A percentile compares a stretch with the other conserved stretches of the same genome.
Evolutionary conservation across 2,888 invertebrate species (phyloP).

Genomic region (Taphrorychus bicolor): DNA sequence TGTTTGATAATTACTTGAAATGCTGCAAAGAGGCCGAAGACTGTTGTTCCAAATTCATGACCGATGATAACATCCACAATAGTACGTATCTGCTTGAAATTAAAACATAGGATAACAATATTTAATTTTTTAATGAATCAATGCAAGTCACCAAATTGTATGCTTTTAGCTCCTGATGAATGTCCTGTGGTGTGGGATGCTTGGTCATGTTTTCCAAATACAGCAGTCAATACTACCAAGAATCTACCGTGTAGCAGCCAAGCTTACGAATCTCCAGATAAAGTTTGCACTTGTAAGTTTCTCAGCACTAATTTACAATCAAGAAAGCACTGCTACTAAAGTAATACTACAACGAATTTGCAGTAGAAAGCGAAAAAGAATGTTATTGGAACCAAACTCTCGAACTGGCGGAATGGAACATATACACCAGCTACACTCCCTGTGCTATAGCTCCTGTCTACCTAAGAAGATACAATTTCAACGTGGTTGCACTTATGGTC

Average conservation of each 20-base stretch:
- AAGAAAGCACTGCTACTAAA: background rate
- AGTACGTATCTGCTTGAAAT: too few species aligned
- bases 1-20: constrained; percentile 50
- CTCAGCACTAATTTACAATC: too few species aligned
- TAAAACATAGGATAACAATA: too few species aligned
- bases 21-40: constrained; percentile 52
- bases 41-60: constrained; percentile 52
- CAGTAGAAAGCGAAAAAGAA: constrained; percentile 67
- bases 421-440: constrained; percentile 65
- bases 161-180: constrained; percentile 44
- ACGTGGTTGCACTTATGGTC: constrained; percentile 63
- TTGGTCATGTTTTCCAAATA: constrained; percentile 68
- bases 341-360: background rate
- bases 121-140: background rate
- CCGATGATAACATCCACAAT: constrained; percentile 47
- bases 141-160: too few species aligned
- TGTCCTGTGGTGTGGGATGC: constrained; percentile 70
- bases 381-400: constrained; percentile 62
- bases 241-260: constrained; percentile 66
- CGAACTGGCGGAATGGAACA: constrained; percentile 60
- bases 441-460: constrained; percentile 66
- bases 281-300: constrained; percentile 65
- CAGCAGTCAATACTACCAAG: constrained; percentile 58
- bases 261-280: constrained; percentile 65
- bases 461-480: constrained; percentile 62